These are phyloP conservation scores for Doris montereyensis DNA, from an alignment of 2,888 invertebrate genomes.

Conservation along the genomic window DNA sequence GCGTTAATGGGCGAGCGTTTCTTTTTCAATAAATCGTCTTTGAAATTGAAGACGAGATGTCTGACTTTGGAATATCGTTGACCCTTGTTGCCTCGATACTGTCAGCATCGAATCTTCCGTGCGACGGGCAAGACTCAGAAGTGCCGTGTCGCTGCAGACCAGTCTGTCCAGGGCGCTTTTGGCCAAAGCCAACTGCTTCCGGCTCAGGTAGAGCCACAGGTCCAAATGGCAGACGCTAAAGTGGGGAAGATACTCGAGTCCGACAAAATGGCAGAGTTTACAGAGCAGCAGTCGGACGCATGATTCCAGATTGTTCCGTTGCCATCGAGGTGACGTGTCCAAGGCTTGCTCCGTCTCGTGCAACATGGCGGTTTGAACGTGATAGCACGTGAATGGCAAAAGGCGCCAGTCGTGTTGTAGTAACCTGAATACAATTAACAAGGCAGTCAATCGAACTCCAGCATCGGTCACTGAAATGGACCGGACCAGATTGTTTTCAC, in stretches of 20 bases:
- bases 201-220: slow-evolving; percentile 52
- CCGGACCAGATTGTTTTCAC: slow-evolving; percentile 50
- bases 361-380: slow-evolving; percentile 62
- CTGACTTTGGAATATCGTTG: no score
- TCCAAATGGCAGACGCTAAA: slow-evolving; percentile 61
- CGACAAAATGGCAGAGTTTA: slow-evolving; percentile 54
- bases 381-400: slow-evolving; percentile 53
- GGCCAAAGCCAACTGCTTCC: slow-evolving; percentile 49
- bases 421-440: slow-evolving; percentile 49
- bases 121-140: slow-evolving; percentile 48
- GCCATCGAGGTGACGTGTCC: slow-evolving; percentile 65
- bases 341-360: slow-evolving; percentile 62
- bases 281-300: slow-evolving; percentile 57
- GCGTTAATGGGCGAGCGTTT: no score
- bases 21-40: no score
- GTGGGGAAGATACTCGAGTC: slow-evolving; percentile 52
- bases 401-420: slow-evolving; percentile 53
- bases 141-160: slow-evolving; percentile 53
- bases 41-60: no score
- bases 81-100: no score
- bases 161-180: slow-evolving; percentile 52
- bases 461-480: slow-evolving; percentile 54
- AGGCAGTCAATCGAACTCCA: slow-evolving; percentile 51
- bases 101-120: no score
- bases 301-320: slow-evolving; percentile 54